phyloP scores from a whole-genome alignment of 2,797 vertebrate species.

The Hylomyscus alleni region DNA sequence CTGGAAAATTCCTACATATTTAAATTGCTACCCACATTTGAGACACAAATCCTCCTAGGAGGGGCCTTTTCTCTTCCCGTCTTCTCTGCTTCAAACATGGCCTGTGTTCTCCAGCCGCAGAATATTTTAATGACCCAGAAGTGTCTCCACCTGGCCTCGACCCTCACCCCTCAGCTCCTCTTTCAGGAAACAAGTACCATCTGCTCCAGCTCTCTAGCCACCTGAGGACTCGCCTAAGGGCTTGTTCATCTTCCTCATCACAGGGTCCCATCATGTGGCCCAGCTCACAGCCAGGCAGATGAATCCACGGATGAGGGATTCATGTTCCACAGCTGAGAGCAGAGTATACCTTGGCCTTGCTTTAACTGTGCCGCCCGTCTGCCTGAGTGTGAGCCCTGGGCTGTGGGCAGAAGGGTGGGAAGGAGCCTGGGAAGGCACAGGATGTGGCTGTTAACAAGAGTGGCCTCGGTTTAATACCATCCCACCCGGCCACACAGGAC shows the following conservation, averaged over 20 bases:
- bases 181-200: not conserved
- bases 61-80: not conserved
- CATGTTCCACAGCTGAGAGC: not conserved
- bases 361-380: not conserved
- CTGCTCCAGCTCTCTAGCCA: not conserved
- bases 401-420: not conserved
- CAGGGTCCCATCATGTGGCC: no score
- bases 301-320: not conserved
- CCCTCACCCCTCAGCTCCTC: no score
- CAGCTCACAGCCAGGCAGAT: not conserved
- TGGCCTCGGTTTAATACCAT: not conserved
- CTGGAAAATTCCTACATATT: slow-evolving; percentile 1
- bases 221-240: not conserved
- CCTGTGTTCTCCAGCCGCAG: not conserved
- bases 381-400: not conserved
- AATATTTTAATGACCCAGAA: not conserved
- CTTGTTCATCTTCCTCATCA: not conserved
- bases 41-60: not conserved
- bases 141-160: not conserved
- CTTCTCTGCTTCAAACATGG: not conserved
- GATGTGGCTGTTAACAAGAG: slow-evolving; percentile 43
- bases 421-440: not conserved
- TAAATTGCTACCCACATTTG: not conserved
- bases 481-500: not conserved
- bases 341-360: not conserved